Percentiles rank a stretch among this genome's conserved stretches.
Conservation (phyloP, 2,888 invertebrate species). For the Protonemura montana region DNA sequence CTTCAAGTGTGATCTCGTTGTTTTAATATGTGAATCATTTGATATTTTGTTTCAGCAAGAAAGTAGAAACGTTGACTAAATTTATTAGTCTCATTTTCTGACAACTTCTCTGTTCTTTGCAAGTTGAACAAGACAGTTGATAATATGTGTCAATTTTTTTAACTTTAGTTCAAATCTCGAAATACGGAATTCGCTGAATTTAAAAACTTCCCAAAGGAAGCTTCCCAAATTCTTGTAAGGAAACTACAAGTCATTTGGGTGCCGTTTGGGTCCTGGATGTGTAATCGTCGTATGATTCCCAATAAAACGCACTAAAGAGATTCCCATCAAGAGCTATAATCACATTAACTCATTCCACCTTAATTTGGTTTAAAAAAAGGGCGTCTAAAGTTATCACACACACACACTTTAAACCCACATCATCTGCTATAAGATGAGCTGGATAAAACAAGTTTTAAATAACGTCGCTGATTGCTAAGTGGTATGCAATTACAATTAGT, state of each 20-base stretch:
- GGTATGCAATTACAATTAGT: background rate
- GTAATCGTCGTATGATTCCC: too few relatives aligned
- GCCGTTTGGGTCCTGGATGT: too few relatives aligned
- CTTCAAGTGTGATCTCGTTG: constrained; percentile 9
- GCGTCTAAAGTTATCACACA: background rate
- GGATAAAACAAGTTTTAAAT: background rate
- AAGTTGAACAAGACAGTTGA: background rate
- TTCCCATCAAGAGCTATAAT: too few relatives aligned
- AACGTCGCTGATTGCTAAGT: background rate
- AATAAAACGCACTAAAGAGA: too few relatives aligned
- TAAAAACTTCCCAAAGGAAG: too few relatives aligned
- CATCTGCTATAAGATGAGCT: background rate
- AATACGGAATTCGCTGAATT: too few relatives aligned
- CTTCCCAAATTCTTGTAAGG: too few relatives aligned
- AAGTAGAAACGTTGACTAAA: background rate
- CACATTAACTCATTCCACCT: too few relatives aligned
- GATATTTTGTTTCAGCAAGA: background rate
- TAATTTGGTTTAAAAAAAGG: too few relatives aligned
- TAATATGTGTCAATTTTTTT: too few relatives aligned
- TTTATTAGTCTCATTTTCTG: background rate
- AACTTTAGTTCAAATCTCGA: too few relatives aligned
- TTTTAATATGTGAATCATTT: background rate
- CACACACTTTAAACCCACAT: background rate
- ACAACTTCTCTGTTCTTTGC: background rate
- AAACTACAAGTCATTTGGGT: too few relatives aligned